A percentile compares a stretch with the other conserved stretches of the same genome.
These are phyloP conservation scores for Radopholus similis DNA, from an alignment of 1,140 invertebrate species.

Conservation along the genomic window DNA sequence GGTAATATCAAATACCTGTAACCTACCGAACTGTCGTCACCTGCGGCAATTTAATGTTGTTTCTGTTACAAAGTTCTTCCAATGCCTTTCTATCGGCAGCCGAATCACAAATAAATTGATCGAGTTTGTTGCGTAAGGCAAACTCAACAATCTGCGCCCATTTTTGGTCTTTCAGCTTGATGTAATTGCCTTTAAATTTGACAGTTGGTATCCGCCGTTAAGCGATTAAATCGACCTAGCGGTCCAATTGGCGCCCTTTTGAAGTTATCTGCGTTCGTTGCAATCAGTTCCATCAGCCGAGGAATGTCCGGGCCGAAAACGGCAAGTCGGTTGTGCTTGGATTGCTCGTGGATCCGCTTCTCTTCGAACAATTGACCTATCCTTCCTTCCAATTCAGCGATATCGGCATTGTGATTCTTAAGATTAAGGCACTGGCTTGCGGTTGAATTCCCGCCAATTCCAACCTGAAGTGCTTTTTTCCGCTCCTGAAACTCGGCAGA, in stretches of 20 bases:
- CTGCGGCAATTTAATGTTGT: neutral
- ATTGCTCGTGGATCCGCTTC: neutral
- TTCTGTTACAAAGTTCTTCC: slow-evolving; percentile 7
- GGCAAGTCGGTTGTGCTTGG: slow-evolving; percentile 20
- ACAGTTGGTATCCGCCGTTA: neutral
- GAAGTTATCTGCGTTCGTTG: slow-evolving; percentile 2
- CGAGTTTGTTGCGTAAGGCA: slow-evolving; percentile 13
- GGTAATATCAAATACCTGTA: neutral
- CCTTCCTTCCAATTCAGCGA: neutral
- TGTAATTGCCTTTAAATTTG: slow-evolving; percentile 2
- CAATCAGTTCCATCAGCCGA: slow-evolving; percentile 18
- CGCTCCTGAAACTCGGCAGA: neutral
- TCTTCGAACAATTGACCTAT: slow-evolving; percentile 1
- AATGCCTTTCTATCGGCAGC: slow-evolving; percentile 20
- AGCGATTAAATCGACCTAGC: slow-evolving; percentile 14
- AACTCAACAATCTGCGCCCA: slow-evolving; percentile 33
- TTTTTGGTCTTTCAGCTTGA: slow-evolving; percentile 31
- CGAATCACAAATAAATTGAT: slow-evolving; percentile 28
- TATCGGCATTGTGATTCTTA: neutral
- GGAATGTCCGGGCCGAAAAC: slow-evolving; percentile 25
- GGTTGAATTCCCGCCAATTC: neutral
- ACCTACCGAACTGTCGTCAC: slow-evolving; percentile 11
- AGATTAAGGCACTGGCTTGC: neutral
- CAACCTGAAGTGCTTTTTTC: neutral
- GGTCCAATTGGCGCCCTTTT: slow-evolving; percentile 29